phyloP scores from a whole-genome alignment of 2,888 invertebrate genomes.

The Philhelius pedissequus region DNA sequence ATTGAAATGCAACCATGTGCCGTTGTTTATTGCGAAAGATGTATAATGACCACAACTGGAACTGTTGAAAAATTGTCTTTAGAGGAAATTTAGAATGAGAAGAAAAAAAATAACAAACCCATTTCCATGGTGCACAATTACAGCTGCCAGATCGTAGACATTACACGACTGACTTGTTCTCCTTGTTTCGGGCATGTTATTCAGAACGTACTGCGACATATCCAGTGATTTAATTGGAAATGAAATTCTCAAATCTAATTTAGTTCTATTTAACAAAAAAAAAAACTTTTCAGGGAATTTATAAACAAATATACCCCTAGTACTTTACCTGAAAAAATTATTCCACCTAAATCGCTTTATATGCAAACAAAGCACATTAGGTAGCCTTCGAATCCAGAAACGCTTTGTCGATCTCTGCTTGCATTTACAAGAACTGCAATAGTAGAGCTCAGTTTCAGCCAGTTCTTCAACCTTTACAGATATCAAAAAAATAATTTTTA shows the following conservation, averaged over 20 bases:
- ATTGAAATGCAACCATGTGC: slow-evolving; percentile 92
- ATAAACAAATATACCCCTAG: no score
- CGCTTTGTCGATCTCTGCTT: slow-evolving; percentile 91
- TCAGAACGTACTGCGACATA: slow-evolving; percentile 87
- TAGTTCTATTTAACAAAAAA: slow-evolving; percentile 81
- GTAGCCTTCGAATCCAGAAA: slow-evolving; percentile 89
- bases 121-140: slow-evolving; percentile 90
- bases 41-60: slow-evolving; percentile 92
- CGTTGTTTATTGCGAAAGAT: slow-evolving; percentile 89
- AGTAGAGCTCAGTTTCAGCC: slow-evolving; percentile 90
- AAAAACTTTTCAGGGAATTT: neutral
- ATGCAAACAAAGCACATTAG: slow-evolving; percentile 90
- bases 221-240: slow-evolving; percentile 88
- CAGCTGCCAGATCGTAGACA: slow-evolving; percentile 89
- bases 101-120: slow-evolving; percentile 80
- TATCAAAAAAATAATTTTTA: neutral
- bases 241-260: slow-evolving; percentile 88
- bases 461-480: slow-evolving; percentile 85
- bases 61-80: slow-evolving; percentile 77
- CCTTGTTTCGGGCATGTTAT: slow-evolving; percentile 84
- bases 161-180: slow-evolving; percentile 83
- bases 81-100: neutral
- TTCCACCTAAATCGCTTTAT: slow-evolving; percentile 92
- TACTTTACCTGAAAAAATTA: slow-evolving; percentile 81
- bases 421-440: slow-evolving; percentile 89